phyloP scores from a whole-genome alignment of 2,888 invertebrate genomes.

The Netelia fuscicornis region DNA sequence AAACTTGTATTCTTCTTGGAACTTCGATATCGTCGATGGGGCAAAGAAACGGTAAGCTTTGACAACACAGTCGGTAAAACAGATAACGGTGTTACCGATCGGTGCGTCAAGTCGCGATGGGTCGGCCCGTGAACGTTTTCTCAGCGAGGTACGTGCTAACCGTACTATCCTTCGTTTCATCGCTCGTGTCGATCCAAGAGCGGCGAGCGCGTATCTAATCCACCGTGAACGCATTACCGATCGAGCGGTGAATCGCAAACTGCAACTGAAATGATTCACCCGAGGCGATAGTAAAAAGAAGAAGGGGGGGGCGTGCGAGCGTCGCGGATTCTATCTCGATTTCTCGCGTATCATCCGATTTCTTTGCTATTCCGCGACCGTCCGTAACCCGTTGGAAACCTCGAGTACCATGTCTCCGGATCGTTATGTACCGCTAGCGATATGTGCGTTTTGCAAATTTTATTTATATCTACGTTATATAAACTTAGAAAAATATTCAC shows the following conservation, averaged over 20 bases:
- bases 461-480: not conserved
- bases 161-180: constrained; percentile 32
- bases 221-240: constrained; percentile 61
- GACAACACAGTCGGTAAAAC: too few species aligned
- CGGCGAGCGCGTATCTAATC: constrained; percentile 56
- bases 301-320: constrained; percentile 59
- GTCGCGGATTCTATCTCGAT: constrained; percentile 57
- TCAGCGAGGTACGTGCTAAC: not conserved
- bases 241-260: constrained; percentile 64
- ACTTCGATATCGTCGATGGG: too few species aligned
- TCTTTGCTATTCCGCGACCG: not conserved
- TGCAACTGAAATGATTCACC: constrained; percentile 62
- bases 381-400: constrained; percentile 61
- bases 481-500: constrained; percentile 4
- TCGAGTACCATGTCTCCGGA: constrained; percentile 66
- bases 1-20: too few species aligned
- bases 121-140: too few species aligned
- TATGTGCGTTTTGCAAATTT: not conserved
- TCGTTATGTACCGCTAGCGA: constrained; percentile 43
- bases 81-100: not conserved
- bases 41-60: too few species aligned
- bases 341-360: constrained; percentile 54
- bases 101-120: constrained; percentile 11
- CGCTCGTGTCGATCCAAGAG: constrained; percentile 34
- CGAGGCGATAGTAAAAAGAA: constrained; percentile 35